phyloP scores from a whole-genome alignment of 2,113 vertebrate species.

The Cynocephalus volans region DNA sequence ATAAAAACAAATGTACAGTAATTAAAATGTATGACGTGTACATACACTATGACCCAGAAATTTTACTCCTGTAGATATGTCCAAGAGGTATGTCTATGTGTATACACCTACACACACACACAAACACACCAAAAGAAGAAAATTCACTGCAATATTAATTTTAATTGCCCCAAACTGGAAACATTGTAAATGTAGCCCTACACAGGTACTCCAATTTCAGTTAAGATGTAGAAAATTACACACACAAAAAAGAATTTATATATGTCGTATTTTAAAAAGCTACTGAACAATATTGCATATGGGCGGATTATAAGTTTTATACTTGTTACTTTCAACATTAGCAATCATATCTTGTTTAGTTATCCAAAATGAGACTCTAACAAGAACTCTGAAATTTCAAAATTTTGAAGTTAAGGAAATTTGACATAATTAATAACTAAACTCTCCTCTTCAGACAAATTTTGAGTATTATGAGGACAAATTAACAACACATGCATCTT shows the following conservation, averaged over 20 bases:
- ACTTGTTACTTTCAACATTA: background rate
- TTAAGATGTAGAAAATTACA: background rate
- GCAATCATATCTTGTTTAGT: background rate
- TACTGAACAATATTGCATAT: background rate
- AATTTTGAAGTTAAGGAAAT: constrained; percentile 51
- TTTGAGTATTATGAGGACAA: background rate
- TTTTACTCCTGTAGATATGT: background rate
- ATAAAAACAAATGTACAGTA: background rate
- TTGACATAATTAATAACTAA: background rate
- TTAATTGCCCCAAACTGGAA: background rate
- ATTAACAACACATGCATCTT: background rate
- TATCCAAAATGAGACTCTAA: constrained; percentile 15
- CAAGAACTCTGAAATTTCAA: background rate
- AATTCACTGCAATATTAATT: background rate
- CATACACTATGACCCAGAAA: background rate
- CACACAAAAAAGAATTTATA: too few relatives aligned
- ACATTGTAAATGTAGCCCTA: background rate
- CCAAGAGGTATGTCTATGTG: background rate
- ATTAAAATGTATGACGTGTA: background rate
- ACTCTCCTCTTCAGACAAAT: background rate
- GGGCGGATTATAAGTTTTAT: background rate
- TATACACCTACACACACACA: background rate
- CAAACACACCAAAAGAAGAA: background rate
- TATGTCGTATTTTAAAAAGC: too few relatives aligned
- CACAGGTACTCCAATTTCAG: background rate